Base-by-base conservation (phyloP, 2,888 invertebrate genomes). In the Noctua comes region DNA sequence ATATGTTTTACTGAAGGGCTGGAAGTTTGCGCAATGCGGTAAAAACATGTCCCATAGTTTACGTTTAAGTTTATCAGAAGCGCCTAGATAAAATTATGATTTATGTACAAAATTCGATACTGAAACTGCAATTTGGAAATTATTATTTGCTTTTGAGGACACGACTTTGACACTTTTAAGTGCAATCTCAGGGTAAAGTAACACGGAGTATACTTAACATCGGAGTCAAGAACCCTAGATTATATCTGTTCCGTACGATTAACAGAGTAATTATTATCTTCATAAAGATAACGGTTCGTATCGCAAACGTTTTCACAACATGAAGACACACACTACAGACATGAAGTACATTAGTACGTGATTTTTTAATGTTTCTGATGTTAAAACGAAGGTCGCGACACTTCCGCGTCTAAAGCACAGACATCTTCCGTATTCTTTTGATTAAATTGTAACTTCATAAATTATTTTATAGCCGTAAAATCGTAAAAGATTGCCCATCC, bases 351-450 rank as follows among this genome's bases (percentile, higher is more conserved):
- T 76, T 84, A 79, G 73, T 88, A 93, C 93, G 93, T 93, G 93
- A 91, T 91, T 90, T 91, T 91, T 86, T 80, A 89, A 85, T 79
- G 84, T 89, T 89, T 89, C 83, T 83, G 88, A 83, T 86, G 87
- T 88, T 70, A 73, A 76, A 73, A 77, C 62, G 91, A 93, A 93
- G 93, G 92, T 90, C 91, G 77, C 51, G 59, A 31, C 74, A 86
- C 89, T 93, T 93, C 93, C 93, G 92, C 88, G 88, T 91, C 73
- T 85, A 77, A 84, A 68, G 86, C 83, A 54, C 65, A 54, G 65
- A 75, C 84, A 88, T 84, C 89, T 92, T 92, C 92, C 91, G 90
- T 86, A 88, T 89, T 91, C 79, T 62, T 77, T 73, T 62, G 73
- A 82, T 84, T 68, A 54, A 81, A 76, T 86, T 77, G 69, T 77